phyloP scores from a whole-genome alignment of 2,888 invertebrate genomes.

The Gortyna flavago region DNA sequence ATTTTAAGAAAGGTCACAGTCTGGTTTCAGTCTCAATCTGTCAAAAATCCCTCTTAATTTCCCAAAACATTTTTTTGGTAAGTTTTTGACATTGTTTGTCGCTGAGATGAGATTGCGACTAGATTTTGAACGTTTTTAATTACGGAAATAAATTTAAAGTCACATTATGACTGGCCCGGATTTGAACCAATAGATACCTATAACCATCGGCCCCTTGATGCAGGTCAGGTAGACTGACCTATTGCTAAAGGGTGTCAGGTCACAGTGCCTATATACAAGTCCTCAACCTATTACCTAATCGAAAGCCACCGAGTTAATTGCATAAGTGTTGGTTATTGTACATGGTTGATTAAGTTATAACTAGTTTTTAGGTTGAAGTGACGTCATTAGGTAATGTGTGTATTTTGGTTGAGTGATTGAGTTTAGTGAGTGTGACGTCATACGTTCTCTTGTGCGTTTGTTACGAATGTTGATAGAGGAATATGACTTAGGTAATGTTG shows the following conservation, averaged over 20 bases:
- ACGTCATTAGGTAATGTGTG: slow-evolving; percentile 22
- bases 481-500: not conserved
- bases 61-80: too few species aligned
- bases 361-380: slow-evolving; percentile 16
- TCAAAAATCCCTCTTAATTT: too few species aligned
- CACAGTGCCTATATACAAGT: not conserved
- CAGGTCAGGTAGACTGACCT: slow-evolving; percentile 42
- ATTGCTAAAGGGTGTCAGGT: slow-evolving; percentile 24
- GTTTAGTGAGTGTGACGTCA: slow-evolving; percentile 10
- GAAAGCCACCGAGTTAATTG: slow-evolving; percentile 24
- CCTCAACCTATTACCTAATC: slow-evolving; percentile 17
- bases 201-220: not conserved
- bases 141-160: not conserved
- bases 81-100: too few species aligned
- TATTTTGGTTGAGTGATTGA: not conserved
- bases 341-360: slow-evolving; percentile 15
- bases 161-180: not conserved
- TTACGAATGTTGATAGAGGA: not conserved
- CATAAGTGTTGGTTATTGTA: slow-evolving; percentile 10
- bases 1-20: too few species aligned
- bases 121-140: too few species aligned
- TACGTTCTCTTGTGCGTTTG: not conserved
- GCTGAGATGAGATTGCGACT: too few species aligned
- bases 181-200: not conserved
- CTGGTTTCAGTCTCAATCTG: too few species aligned